Evolutionary conservation across 2,113 vertebrate species (phyloP).

Genomic region (Phylloscopus trochilus): DNA sequence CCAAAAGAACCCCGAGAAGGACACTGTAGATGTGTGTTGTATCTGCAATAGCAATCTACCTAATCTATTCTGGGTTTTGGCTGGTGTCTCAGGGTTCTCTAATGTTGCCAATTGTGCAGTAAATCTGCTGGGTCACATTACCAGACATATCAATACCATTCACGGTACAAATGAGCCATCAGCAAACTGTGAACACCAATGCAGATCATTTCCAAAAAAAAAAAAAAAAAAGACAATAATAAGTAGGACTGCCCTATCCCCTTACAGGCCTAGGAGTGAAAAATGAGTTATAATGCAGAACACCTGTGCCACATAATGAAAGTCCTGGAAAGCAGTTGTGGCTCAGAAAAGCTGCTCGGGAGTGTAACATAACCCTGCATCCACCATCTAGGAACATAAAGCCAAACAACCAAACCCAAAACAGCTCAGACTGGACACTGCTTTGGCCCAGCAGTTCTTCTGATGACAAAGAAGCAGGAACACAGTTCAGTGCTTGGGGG

Average conservation of each 20-base stretch:
- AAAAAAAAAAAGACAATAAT: conserved; percentile 10
- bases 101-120: conserved; percentile 62
- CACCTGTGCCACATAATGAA: conserved; percentile 69
- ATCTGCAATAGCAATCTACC: conserved; percentile 50
- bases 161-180: conserved; percentile 65
- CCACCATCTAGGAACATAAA: not conserved
- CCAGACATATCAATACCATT: conserved; percentile 67
- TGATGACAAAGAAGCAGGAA: not conserved
- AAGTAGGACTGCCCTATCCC: conserved; percentile 56
- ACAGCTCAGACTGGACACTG: not conserved
- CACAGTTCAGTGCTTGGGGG: not conserved
- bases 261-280: conserved; percentile 61
- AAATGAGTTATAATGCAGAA: conserved; percentile 63
- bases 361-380: not conserved
- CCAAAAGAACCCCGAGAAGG: conserved; percentile 17
- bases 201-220: conserved; percentile 49
- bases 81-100: conserved; percentile 53
- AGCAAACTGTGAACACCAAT: conserved; percentile 40
- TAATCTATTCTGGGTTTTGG: conserved; percentile 52
- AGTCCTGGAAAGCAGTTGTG: conserved; percentile 66
- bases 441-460: not conserved
- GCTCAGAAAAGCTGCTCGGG: conserved; percentile 53
- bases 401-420: not conserved
- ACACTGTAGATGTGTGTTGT: not conserved
- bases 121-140: conserved; percentile 68